A percentile compares a stretch with the other conserved stretches of the same genome.
Evolutionary conservation across 2,113 vertebrate genomes (phyloP).

Genomic region (Crypturellus undulatus): DNA sequence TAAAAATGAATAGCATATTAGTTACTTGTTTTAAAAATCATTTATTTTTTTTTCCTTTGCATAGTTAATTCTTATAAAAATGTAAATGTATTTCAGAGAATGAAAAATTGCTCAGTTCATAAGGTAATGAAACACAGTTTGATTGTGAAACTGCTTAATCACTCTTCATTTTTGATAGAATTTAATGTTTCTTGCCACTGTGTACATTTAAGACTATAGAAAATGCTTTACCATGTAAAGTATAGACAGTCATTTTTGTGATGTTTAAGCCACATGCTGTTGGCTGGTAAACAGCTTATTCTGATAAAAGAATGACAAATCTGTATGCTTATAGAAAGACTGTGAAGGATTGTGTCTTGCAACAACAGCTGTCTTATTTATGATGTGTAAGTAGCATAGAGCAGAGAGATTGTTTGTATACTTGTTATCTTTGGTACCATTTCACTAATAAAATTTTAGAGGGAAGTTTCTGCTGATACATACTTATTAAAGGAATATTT

Average conservation of each 20-base stretch:
- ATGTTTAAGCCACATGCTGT: slow-evolving; percentile 74
- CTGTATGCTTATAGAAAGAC: slow-evolving; percentile 65
- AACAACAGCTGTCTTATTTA: slow-evolving; percentile 81
- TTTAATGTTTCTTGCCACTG: slow-evolving; percentile 72
- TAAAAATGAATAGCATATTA: slow-evolving; percentile 35
- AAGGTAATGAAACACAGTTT: slow-evolving; percentile 63
- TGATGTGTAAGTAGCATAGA: slow-evolving; percentile 82
- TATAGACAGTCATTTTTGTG: slow-evolving; percentile 77
- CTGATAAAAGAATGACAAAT: slow-evolving; percentile 69
- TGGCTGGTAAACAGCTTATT: slow-evolving; percentile 76
- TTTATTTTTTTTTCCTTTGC: slow-evolving; percentile 42
- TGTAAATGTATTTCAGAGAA: not conserved
- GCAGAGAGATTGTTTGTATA: slow-evolving; percentile 75
- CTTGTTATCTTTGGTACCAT: slow-evolving; percentile 83
- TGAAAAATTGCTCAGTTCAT: slow-evolving; percentile 40
- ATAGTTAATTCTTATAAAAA: slow-evolving; percentile 35
- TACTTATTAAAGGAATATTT: slow-evolving; percentile 60
- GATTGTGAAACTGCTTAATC: slow-evolving; percentile 77
- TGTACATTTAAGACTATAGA: slow-evolving; percentile 76
- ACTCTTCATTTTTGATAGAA: slow-evolving; percentile 50
- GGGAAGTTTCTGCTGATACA: slow-evolving; percentile 72
- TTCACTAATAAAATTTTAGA: slow-evolving; percentile 85
- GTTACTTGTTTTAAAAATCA: slow-evolving; percentile 65
- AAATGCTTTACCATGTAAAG: slow-evolving; percentile 86
- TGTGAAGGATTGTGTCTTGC: slow-evolving; percentile 74